Conservation (phyloP, 2,888 invertebrate genomes). For the Microplitis deprimator region DNA sequence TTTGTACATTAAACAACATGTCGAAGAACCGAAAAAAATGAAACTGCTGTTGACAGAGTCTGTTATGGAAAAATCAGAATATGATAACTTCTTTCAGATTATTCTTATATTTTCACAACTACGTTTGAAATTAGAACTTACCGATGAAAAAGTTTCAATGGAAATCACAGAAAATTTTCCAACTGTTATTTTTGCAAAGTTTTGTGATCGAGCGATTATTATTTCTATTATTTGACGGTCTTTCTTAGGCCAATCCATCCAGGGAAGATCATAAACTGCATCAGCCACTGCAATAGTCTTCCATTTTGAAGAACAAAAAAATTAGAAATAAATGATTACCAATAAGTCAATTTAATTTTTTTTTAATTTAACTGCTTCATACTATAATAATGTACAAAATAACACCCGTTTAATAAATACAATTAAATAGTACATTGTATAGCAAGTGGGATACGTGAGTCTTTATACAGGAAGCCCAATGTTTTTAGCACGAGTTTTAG, state of each 20-base stretch:
- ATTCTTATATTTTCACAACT: too few species aligned
- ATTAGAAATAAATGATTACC: background rate
- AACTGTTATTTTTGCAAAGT: constrained; percentile 40
- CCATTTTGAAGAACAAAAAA: constrained; percentile 2
- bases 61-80: too few species aligned
- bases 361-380: background rate
- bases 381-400: background rate
- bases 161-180: constrained; percentile 38
- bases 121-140: background rate
- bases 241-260: constrained; percentile 38
- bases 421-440: too few species aligned
- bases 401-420: too few species aligned
- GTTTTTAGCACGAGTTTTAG: too few species aligned
- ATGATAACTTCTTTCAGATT: too few species aligned
- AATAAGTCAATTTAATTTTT: background rate
- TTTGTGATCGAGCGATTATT: constrained; percentile 41
- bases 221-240: constrained; percentile 33
- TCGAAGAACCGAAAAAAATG: too few species aligned
- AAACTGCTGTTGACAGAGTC: too few species aligned
- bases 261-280: constrained; percentile 41
- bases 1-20: too few species aligned
- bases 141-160: constrained; percentile 44
- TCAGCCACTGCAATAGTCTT: constrained; percentile 37
- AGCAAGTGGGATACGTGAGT: too few species aligned
- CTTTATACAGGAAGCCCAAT: too few species aligned